These are phyloP conservation scores for Eristalinus aeneus DNA, from an alignment of 2,888 invertebrate genomes.

Conservation along the genomic window DNA sequence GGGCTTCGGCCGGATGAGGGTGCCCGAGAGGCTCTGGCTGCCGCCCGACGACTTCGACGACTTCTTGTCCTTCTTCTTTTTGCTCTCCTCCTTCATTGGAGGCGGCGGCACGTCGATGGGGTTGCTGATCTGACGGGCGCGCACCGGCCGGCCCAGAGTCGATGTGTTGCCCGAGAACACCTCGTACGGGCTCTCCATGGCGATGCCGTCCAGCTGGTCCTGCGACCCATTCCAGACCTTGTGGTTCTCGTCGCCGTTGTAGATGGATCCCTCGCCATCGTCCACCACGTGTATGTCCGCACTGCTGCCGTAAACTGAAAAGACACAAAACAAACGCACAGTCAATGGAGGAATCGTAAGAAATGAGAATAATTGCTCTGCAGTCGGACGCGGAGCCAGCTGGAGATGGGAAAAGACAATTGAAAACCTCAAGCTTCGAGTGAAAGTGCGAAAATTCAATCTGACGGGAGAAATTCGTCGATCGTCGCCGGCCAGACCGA, in stretches of 20 bases:
- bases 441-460: conserved; percentile 60
- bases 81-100: conserved; percentile 86
- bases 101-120: conserved; percentile 93
- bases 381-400: not conserved
- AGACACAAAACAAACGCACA: conserved; percentile 17
- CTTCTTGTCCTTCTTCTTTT: conserved; percentile 83
- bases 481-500: conserved; percentile 18
- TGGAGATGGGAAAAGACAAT: conserved; percentile 19
- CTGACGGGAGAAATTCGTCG: conserved; percentile 43
- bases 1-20: conserved; percentile 80
- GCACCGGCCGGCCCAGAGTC: conserved; percentile 84
- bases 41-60: conserved; percentile 77
- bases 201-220: conserved; percentile 87
- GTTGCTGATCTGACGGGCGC: conserved; percentile 90
- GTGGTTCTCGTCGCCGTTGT: conserved; percentile 96
- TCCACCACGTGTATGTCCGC: conserved; percentile 81
- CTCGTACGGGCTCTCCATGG: conserved; percentile 87
- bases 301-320: conserved; percentile 81
- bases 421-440: conserved; percentile 42
- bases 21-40: conserved; percentile 80
- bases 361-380: conserved; percentile 35
- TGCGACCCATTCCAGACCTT: conserved; percentile 94
- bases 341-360: not conserved
- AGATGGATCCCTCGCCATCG: conserved; percentile 90
- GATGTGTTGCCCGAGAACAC: conserved; percentile 82